These are phyloP conservation scores for Eospalax fontanierii DNA, from an alignment of 2,797 vertebrate genomes.

Conservation along the genomic window DNA sequence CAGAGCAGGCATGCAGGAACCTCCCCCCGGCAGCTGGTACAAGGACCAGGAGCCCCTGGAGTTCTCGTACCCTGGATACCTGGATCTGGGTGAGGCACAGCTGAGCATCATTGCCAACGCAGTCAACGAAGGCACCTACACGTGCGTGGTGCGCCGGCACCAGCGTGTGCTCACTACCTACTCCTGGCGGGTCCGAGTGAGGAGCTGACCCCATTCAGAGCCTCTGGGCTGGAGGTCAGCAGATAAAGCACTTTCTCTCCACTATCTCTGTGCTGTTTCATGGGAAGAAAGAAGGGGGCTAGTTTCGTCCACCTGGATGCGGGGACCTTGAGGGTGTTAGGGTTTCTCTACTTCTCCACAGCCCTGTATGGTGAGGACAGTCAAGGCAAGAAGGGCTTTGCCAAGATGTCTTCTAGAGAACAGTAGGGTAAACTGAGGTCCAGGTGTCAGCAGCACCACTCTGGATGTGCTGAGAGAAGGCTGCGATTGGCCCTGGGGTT, in stretches of 20 bases:
- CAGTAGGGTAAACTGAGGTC: neutral
- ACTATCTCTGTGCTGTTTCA: neutral
- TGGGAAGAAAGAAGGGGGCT: neutral
- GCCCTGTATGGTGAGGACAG: neutral
- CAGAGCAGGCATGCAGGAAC: neutral
- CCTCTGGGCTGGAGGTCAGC: neutral
- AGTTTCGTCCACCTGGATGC: too few species aligned
- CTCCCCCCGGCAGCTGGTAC: constrained; percentile 94
- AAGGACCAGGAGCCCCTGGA: constrained; percentile 98
- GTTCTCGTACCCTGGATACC: constrained; percentile 96
- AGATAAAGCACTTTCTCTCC: constrained; percentile 70
- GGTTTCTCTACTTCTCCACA: too few species aligned
- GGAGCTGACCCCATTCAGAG: constrained; percentile 74
- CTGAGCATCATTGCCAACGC: constrained; percentile 98
- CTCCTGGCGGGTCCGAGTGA: constrained; percentile 96
- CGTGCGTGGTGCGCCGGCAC: constrained; percentile 96
- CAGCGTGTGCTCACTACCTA: constrained; percentile 96
- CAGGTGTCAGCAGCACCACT: rapidly evolving
- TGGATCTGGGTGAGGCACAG: constrained; percentile 95
- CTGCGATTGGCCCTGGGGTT: rapidly evolving
- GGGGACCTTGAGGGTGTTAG: neutral
- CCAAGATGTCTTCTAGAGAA: too few species aligned
- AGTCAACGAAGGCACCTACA: constrained; percentile 98
- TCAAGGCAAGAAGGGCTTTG: neutral
- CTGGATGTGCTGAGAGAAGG: neutral